These are phyloP conservation scores for Odontesthes bonariensis DNA, from an alignment of 2,113 vertebrate genomes.

Conservation along the genomic window DNA sequence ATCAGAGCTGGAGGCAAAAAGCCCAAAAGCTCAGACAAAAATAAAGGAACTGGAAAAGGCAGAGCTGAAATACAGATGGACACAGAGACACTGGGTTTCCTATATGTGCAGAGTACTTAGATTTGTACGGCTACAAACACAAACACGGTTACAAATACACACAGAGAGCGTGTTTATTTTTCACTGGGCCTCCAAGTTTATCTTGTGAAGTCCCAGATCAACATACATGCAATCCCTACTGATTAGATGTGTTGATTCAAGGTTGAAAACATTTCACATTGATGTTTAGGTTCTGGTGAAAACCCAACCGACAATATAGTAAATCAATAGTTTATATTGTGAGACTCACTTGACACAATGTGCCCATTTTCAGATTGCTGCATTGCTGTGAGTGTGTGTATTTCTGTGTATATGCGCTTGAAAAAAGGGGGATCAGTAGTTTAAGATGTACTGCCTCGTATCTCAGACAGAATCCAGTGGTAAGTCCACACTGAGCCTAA, in stretches of 20 bases:
- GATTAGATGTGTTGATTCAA: slow-evolving; percentile 65
- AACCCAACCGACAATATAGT: slow-evolving; percentile 25
- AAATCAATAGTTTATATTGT: slow-evolving; percentile 73
- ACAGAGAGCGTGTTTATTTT: slow-evolving; percentile 59
- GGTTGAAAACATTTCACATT: slow-evolving; percentile 59
- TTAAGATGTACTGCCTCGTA: slow-evolving; percentile 38
- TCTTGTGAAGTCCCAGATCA: slow-evolving; percentile 62
- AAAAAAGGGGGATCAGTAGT: slow-evolving; percentile 45
- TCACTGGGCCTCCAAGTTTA: slow-evolving; percentile 54
- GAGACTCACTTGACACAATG: slow-evolving; percentile 46
- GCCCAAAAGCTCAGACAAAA: slow-evolving; percentile 20
- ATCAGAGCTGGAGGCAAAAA: slow-evolving; percentile 36
- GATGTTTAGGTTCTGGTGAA: slow-evolving; percentile 57
- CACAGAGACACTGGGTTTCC: slow-evolving; percentile 12
- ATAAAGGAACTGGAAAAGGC: slow-evolving; percentile 7
- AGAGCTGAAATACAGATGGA: slow-evolving; percentile 16
- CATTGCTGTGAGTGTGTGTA: slow-evolving; percentile 24
- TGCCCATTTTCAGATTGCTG: slow-evolving; percentile 26
- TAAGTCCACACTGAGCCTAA: slow-evolving; percentile 64
- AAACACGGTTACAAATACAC: slow-evolving; percentile 55
- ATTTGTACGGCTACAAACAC: slow-evolving; percentile 43
- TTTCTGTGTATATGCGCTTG: slow-evolving; percentile 32
- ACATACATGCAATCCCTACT: slow-evolving; percentile 56
- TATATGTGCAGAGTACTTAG: slow-evolving; percentile 29
- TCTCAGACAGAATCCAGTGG: slow-evolving; percentile 69